Conservation (phyloP, 2,888 invertebrate genomes). For the Chymomyza caudatula region DNA sequence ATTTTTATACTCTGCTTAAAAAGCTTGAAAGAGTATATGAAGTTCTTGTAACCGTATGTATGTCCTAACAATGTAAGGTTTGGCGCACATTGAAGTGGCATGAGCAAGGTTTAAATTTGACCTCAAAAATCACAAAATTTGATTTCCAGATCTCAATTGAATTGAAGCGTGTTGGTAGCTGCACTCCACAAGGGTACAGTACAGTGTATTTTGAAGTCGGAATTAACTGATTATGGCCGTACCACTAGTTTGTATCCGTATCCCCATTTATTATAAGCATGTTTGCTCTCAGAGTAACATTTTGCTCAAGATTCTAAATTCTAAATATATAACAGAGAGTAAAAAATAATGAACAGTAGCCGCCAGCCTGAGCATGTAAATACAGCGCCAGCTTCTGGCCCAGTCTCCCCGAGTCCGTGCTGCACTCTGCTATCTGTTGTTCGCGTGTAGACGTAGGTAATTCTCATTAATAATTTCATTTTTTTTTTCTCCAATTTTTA, state of each 20-base stretch:
- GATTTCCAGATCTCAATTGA: no score
- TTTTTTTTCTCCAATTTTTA: background rate
- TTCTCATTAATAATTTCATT: constrained; percentile 26
- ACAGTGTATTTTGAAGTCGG: background rate
- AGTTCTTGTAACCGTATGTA: no score
- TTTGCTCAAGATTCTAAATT: constrained; percentile 19
- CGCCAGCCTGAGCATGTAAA: constrained; percentile 50
- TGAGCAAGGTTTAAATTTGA: no score
- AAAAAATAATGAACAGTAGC: constrained; percentile 28
- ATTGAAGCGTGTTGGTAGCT: no score
- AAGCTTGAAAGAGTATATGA: background rate
- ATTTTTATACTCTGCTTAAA: background rate
- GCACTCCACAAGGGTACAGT: no score
- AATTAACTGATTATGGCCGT: background rate
- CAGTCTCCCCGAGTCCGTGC: constrained; percentile 68
- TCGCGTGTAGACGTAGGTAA: constrained; percentile 55
- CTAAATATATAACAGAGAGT: constrained; percentile 50
- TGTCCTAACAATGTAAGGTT: no score
- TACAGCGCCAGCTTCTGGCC: constrained; percentile 43
- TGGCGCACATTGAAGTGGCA: no score
- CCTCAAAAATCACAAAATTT: no score
- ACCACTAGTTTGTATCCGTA: background rate
- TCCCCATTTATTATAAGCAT: background rate
- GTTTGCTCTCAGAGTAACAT: constrained; percentile 14
- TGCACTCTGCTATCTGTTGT: constrained; percentile 61